Conservation (phyloP, 2,888 invertebrate genomes). For the Phytoseiulus persimilis region DNA sequence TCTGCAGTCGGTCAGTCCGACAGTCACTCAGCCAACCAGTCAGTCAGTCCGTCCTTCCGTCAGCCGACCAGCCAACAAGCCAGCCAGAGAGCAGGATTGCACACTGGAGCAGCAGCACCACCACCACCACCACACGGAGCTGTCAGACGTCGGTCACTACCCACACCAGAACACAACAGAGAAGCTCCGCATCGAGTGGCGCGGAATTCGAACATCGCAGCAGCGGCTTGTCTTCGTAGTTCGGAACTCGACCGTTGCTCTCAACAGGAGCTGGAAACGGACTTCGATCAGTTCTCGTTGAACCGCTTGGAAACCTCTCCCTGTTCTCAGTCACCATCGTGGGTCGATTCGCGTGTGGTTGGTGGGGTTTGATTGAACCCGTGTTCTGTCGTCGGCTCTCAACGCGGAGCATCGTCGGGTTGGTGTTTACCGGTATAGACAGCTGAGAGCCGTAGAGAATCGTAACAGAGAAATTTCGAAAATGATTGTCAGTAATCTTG, state of each 20-base stretch:
- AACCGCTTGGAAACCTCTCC: no score
- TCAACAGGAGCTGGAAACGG: no score
- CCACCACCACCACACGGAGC: not conserved
- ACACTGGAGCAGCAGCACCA: not conserved
- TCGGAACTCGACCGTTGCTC: not conserved
- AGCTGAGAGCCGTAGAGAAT: not conserved
- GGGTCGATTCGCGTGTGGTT: no score
- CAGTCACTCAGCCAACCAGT: not conserved
- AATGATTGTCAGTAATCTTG: not conserved
- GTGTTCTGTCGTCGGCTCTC: not conserved
- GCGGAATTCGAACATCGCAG: not conserved
- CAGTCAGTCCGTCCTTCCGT: not conserved
- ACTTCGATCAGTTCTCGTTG: no score
- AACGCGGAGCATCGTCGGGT: not conserved
- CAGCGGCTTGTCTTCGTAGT: not conserved
- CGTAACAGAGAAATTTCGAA: not conserved
- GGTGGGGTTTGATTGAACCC: not conserved
- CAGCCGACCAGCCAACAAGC: not conserved
- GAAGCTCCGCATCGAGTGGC: not conserved
- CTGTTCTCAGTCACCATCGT: no score
- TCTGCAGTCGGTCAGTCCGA: not conserved
- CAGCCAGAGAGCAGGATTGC: constrained; percentile 5
- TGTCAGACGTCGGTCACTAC: constrained; percentile 5
- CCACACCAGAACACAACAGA: not conserved
- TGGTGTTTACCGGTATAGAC: not conserved